Evolutionary conservation across 1,140 invertebrate genomes (phyloP), one percentile per base, ranked within the genome.

Genomic region (Sycobia sp.): DNA sequence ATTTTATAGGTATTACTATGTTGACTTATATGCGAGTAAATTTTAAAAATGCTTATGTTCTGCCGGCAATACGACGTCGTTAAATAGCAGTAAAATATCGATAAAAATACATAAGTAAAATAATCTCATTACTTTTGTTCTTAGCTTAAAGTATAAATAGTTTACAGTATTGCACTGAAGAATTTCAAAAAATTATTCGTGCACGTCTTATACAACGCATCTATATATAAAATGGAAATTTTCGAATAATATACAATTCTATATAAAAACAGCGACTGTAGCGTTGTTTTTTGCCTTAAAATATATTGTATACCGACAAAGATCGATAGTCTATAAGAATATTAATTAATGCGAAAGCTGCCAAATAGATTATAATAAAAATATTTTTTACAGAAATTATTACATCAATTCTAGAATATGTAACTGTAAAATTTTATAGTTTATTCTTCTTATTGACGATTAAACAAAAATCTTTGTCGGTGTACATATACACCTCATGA

Each of bases 51-150:
- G 38, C 8, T 53, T 44, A 18, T 13, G 0, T 25, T 61, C 36
- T 44, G 46, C 47, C 23, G 32, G 20, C 49, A 39, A 49, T 46
- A 34, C 44, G 34, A 47, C 44, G 23, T 62, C 50, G 32, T 62
- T 61, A 8, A 34, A 44, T 46, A 53, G 18, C 29, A 18, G 39
- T 61, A 61, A 61, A 61, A 53, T 46, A 54, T 18, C 56, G 22
- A 54, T 46, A 54, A 61, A 62, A 53, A 54, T 54, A 62, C 29
- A 41, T 47, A 54, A 38, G 20, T 57, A 56, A 63, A 63, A 63
- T 63, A 57, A 57, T 57, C 54, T 63, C 54, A 50, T 50, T 51
- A 47, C 25, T 47, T 62, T 55, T 57, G 43, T 56, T 63, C 34
- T 57, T 57, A 63, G 27, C 44, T 56, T 56, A 63, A 51, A 63